Base-by-base conservation (phyloP, 1,140 invertebrate species). In the Drosophila obscura region DNA sequence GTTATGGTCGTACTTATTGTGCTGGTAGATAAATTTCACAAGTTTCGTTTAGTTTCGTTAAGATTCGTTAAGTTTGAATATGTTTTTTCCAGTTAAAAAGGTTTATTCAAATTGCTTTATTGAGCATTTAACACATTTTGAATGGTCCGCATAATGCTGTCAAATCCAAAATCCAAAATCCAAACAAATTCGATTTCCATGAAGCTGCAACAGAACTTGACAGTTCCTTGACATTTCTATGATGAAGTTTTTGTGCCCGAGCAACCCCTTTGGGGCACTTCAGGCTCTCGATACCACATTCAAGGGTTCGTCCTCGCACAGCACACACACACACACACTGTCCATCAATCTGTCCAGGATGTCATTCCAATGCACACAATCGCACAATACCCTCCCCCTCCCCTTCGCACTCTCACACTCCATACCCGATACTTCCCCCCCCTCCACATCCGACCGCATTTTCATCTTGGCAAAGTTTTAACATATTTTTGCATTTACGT, bases 401-500 rank as follows among this genome's bases (percentile, higher is more conserved):
- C 16, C 16, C 28, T 46, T 2, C 19, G 19, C 11, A 5, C 9
- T 35, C 31, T 35, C 8, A 13, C 35, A 13, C 35, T 39, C 35
- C 19, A 1, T 19, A 19, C 19, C 19, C 19, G 19, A 19, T 19
- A 19, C 19, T 19, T 0, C 19, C 19, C 19, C 19, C 19, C 19
- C 19, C 19, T 39, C 11, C 35, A 39, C 11, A 13, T 39, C 35
- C 35, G 35, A 39, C 35, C 4, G 46, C 64, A 69, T 84, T 77
- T 63, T 87, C 75, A 85, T 84, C 68, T 74, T 64, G 73, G 48
- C 53, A 60, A 73, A 75, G 75, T 87, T 87, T 87, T 82, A 87
- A 82, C 82, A 87, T 85, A 85, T 85, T 87, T 85, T 85, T 85
- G 82, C 82, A 87, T 85, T 85, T 85, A 87, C 82, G 82, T 85